phyloP scores from a whole-genome alignment of 2,113 vertebrate species.

The Urocynchramus pylzowi region DNA sequence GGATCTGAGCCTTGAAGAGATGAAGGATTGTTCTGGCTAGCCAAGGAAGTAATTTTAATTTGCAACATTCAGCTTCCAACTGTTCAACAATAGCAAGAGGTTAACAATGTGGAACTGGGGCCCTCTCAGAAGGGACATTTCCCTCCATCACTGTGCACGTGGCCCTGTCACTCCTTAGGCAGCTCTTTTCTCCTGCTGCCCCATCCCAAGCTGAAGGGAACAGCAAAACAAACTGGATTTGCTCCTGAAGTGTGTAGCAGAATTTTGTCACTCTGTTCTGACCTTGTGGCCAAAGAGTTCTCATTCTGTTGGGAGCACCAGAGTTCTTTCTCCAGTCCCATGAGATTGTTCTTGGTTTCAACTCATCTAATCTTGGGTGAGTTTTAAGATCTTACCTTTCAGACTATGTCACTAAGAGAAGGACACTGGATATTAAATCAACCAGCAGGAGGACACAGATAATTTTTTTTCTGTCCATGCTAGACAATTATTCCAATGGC shows the following conservation, averaged over 20 bases:
- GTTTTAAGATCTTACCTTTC: background rate
- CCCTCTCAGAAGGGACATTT: background rate
- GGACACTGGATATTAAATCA: background rate
- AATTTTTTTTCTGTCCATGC: background rate
- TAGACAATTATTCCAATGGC: conserved; percentile 32
- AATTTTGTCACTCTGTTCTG: background rate
- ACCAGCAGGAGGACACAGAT: background rate
- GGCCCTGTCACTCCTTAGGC: background rate
- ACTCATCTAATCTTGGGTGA: background rate
- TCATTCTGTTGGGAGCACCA: accelerated
- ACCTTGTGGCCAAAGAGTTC: background rate
- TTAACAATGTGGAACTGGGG: conserved; percentile 37
- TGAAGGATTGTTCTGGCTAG: conserved; percentile 10
- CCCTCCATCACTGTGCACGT: background rate
- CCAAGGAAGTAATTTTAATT: conserved; percentile 53
- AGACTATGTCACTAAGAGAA: background rate
- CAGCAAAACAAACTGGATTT: background rate
- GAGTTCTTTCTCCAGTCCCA: background rate
- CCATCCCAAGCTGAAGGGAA: background rate
- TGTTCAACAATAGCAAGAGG: conserved; percentile 14
- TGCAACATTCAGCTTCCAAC: conserved; percentile 29
- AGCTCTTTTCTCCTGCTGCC: background rate
- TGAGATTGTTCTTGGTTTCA: background rate
- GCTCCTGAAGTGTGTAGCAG: background rate
- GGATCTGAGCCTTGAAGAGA: background rate